Conservation (phyloP, 2,113 vertebrate genomes). For the Sinocyclocheilus rhinocerous region DNA sequence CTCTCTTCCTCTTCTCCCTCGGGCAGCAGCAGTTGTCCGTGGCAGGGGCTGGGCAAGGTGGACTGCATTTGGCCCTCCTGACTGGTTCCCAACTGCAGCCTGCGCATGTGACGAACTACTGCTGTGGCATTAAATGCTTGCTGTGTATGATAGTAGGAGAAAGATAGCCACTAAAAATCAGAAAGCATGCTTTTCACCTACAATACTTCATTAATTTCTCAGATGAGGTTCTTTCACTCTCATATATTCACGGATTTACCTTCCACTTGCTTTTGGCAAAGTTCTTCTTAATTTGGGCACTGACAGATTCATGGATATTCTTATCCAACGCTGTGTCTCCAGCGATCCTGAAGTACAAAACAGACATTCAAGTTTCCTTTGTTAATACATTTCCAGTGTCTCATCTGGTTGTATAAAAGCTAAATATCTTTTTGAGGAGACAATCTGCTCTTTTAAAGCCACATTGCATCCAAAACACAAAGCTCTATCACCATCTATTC, state of each 20-base stretch:
- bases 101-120: conserved; percentile 95
- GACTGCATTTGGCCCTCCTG: conserved; percentile 80
- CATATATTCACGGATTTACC: conserved; percentile 73
- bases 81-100: conserved; percentile 90
- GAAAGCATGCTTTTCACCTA: not conserved
- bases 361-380: not conserved
- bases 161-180: not conserved
- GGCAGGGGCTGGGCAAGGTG: conserved; percentile 70
- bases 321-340: conserved; percentile 95
- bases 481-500: not conserved
- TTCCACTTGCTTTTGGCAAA: conserved; percentile 99
- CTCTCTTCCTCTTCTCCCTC: conserved; percentile 68
- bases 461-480: not conserved
- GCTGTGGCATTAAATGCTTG: conserved; percentile 98
- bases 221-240: not conserved
- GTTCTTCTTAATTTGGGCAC: conserved; percentile 97
- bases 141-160: conserved; percentile 67
- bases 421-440: not conserved
- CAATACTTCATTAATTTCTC: not conserved
- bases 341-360: conserved; percentile 82
- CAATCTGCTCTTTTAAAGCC: not conserved
- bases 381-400: not conserved
- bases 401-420: conserved; percentile 19
- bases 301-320: conserved; percentile 98
- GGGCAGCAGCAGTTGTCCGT: conserved; percentile 70